These are phyloP conservation scores for Cardiocondyla obscurior DNA, from an alignment of 1,140 invertebrate species.

Conservation along the genomic window DNA sequence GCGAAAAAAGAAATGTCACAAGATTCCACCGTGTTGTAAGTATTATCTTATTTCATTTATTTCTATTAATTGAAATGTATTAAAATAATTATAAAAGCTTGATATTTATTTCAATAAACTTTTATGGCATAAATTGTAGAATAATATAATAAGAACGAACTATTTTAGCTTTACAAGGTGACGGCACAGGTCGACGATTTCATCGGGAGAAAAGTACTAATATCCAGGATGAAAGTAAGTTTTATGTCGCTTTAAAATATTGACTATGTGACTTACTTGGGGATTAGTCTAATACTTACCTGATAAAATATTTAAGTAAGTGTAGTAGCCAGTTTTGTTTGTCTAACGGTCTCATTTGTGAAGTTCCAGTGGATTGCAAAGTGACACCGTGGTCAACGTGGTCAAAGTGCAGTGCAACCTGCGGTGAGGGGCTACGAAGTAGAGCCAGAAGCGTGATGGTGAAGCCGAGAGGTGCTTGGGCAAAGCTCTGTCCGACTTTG, in stretches of 20 bases:
- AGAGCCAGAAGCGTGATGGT: slow-evolving; percentile 81
- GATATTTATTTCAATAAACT: neutral
- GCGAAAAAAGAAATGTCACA: slow-evolving; percentile 83
- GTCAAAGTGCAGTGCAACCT: slow-evolving; percentile 87
- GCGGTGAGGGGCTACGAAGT: slow-evolving; percentile 84
- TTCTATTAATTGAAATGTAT: slow-evolving; percentile 29
- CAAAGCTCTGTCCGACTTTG: slow-evolving; percentile 74
- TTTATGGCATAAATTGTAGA: neutral
- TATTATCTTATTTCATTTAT: slow-evolving; percentile 20
- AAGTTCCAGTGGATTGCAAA: slow-evolving; percentile 83
- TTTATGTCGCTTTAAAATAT: neutral
- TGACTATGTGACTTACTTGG: neutral
- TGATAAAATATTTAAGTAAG: neutral
- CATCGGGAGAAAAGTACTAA: slow-evolving; percentile 54
- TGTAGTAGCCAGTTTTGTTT: neutral
- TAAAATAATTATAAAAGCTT: slow-evolving; percentile 24
- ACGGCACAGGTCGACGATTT: slow-evolving; percentile 52
- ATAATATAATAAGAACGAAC: slow-evolving; percentile 7
- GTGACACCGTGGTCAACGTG: slow-evolving; percentile 87
- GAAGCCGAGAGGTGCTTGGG: slow-evolving; percentile 70
- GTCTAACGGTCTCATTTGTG: neutral
- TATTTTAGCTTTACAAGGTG: slow-evolving; percentile 68
- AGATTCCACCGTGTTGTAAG: slow-evolving; percentile 80
- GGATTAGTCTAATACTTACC: neutral
- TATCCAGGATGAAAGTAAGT: slow-evolving; percentile 63